These are phyloP conservation scores for Atta colombica DNA, from an alignment of 1,140 invertebrate genomes.

Conservation along the genomic window DNA sequence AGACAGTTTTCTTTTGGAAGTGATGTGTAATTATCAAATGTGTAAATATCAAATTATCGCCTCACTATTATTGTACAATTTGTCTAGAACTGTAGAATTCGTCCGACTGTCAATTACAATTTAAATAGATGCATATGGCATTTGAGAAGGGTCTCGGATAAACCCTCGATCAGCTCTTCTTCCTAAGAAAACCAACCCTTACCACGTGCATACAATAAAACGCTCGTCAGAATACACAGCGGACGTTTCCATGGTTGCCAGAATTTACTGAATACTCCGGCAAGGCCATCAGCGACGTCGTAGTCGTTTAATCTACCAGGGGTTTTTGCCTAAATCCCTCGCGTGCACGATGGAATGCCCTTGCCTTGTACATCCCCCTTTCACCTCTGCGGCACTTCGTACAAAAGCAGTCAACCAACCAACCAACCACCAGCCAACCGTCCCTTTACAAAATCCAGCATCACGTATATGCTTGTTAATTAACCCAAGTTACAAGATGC, in stretches of 20 bases:
- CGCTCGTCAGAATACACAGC: constrained; percentile 62
- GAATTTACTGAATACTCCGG: constrained; percentile 74
- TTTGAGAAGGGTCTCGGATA: constrained; percentile 11
- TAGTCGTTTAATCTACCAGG: constrained; percentile 77
- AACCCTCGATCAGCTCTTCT: not conserved
- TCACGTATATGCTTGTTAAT: constrained; percentile 63
- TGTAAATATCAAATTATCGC: not conserved
- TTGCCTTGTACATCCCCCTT: constrained; percentile 12
- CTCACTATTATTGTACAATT: not conserved
- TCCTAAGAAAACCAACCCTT: constrained; percentile 41
- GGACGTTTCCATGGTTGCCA: constrained; percentile 73
- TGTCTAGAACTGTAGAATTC: not conserved
- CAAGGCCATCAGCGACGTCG: constrained; percentile 76
- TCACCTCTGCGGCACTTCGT: constrained; percentile 20
- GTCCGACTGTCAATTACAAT: constrained; percentile 39
- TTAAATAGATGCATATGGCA: constrained; percentile 21
- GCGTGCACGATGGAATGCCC: constrained; percentile 54
- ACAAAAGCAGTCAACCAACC: constrained; percentile 19
- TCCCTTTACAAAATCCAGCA: constrained; percentile 25
- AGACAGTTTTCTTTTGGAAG: not conserved
- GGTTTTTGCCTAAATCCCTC: constrained; percentile 54
- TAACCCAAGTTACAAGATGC: constrained; percentile 73
- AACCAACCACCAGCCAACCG: constrained; percentile 23
- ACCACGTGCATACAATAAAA: constrained; percentile 41
- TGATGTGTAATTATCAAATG: not conserved